Conservation (phyloP, 2,113 vertebrate genomes). For the Atherinomorus stipes region DNA sequence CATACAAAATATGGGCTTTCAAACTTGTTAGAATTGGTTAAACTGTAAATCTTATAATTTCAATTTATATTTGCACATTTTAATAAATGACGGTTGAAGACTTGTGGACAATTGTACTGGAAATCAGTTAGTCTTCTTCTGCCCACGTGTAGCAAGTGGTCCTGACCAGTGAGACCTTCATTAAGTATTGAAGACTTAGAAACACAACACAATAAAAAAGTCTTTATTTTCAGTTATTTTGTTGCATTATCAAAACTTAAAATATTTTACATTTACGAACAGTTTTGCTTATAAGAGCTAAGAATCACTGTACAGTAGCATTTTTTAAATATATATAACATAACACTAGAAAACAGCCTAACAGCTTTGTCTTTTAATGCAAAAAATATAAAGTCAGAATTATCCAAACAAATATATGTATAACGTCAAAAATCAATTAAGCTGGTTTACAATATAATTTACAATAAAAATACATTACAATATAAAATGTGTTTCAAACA, state of each 20-base stretch:
- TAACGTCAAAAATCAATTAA: slow-evolving; percentile 22
- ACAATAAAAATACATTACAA: slow-evolving; percentile 30
- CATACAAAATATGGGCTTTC: too few species aligned
- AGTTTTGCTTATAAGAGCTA: background rate
- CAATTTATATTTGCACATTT: too few species aligned
- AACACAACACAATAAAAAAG: background rate
- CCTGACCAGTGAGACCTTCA: background rate
- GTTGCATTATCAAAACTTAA: background rate
- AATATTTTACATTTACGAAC: background rate
- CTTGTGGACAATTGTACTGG: too few species aligned
- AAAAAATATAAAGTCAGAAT: slow-evolving; percentile 18
- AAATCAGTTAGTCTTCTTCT: too few species aligned
- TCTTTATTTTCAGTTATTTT: slow-evolving; percentile 36
- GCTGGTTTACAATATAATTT: slow-evolving; percentile 21
- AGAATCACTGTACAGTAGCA: slow-evolving; percentile 1
- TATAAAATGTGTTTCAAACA: slow-evolving; percentile 22
- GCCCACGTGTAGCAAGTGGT: too few species aligned
- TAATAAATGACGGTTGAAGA: too few species aligned
- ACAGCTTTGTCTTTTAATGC: background rate
- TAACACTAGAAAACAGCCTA: slow-evolving; percentile 8
- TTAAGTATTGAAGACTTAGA: background rate
- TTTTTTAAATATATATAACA: slow-evolving; percentile 31
- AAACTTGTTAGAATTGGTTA: too few species aligned
- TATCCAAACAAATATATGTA: slow-evolving; percentile 5
- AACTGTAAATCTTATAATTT: too few species aligned